Evolutionary conservation across 2,113 vertebrate species (phyloP), one percentile per base, ranked within the genome.

Genomic region (Phylloscopus trochilus): DNA sequence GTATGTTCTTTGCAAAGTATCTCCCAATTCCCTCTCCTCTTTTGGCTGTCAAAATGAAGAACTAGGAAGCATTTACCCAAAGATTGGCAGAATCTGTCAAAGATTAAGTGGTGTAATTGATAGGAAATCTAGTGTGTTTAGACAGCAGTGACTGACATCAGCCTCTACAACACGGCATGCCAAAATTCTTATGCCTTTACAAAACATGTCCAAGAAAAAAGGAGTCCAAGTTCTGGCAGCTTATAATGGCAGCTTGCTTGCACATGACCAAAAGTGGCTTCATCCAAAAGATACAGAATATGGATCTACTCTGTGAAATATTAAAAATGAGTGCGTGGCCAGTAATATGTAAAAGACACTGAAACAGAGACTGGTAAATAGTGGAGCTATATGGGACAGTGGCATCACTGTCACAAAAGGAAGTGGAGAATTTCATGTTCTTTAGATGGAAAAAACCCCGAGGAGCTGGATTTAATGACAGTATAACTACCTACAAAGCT

Each of bases 101-200:
- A 13, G 69, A 95, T 74, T 95, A 94, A 95, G 81, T 79, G 95
- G 30, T 75, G 52, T 87, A 97, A 97, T 92, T 96, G 96, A 96
- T 95, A 93, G 84, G 76, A 94, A 97, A 97, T 83, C 68, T 66
- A 75, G 66, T 92, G 59, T 95, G 93, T 96, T 97, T 96, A 95
- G 96, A 96, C 91, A 97, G 92, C 91, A 90, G 58, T 94, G 95
- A 95, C 88, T 97, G 94, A 95, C 95, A 97, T 93, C 81, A 87
- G 94, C 83, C 84, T 96, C 92, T 77, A 90, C 69, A 97, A 79
- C 53, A 55, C 1, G 73, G 46, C 15, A 5, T 89, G 89, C 95
- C 93, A 97, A 75, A 87, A 97, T 55, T 93, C 53, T 80, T 79
- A 76, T 52, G 91, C 83, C 95, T 92, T 93, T 93, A 92, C 46